Evolutionary conservation across 2,797 vertebrate genomes (phyloP).

Genomic region (Pseudochirops corinnae): DNA sequence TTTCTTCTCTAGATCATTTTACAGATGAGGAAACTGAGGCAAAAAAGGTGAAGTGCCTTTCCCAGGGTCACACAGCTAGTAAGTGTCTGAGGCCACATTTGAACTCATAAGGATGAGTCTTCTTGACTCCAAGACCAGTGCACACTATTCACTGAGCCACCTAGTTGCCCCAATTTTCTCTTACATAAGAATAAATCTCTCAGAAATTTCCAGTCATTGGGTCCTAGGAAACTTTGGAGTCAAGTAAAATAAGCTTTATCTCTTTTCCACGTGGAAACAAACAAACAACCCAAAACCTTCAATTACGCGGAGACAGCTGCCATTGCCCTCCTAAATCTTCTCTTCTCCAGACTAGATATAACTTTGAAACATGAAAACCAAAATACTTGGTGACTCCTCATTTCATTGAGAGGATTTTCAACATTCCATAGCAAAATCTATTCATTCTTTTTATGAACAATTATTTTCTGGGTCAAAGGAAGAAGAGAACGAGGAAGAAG

Average conservation of each 20-base stretch:
- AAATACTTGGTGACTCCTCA: not conserved
- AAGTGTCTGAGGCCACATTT: not conserved
- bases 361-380: not conserved
- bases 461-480: constrained; percentile 29
- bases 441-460: not conserved
- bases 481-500: not conserved
- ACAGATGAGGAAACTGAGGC: not conserved
- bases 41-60: not conserved
- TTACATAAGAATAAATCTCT: not conserved
- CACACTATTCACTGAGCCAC: not conserved
- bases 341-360: constrained; percentile 47
- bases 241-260: not conserved
- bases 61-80: not conserved
- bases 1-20: not conserved
- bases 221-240: not conserved
- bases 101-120: not conserved
- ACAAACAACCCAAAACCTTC: not conserved
- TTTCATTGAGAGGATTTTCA: not conserved
- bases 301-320: not conserved
- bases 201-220: not conserved
- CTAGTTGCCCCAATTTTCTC: not conserved
- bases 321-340: not conserved
- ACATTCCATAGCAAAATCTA: not conserved
- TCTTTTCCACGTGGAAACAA: not conserved
- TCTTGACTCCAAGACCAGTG: not conserved